Base-by-base conservation (phyloP, 2,797 vertebrate species). In the Chloroceryle inda region DNA sequence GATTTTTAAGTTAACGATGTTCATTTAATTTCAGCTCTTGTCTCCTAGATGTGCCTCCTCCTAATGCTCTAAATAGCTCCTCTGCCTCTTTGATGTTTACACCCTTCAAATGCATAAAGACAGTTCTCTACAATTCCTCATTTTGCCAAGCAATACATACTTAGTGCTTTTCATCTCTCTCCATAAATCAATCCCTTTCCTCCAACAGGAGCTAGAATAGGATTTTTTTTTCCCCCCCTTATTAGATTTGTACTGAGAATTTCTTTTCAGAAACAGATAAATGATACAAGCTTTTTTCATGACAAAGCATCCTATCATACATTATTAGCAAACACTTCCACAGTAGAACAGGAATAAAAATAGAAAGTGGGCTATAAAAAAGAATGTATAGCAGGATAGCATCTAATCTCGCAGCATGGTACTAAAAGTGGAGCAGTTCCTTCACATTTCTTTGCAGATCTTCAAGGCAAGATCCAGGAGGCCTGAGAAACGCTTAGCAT, bases 201-300 rank as follows among this genome's bases (percentile, higher is more conserved):
- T 94, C 73, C 92, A 94, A 92, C 95, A 92, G 89, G 91, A 95
- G 94, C 63, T 88, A 86, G 94, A 95, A 95, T 94, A 93, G 82
- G 82, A 75, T 73, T 94, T 94, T 92, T 92, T 93, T 63, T 4
- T 8, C 14, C 38, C 38, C 14, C 55, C 73, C 91, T 96, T 95
- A 97, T 97, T 97, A 96, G 96, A 94, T 95, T 96, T 97, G 92
- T 97, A 96, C 91, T 71, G 89, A 97, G 93, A 96, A 95, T 94
- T 91, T 96, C 92, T 96, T 94, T 94, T 94, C 83, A 94, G 89
- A 91, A 96, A 90, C 94, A 96, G 96, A 96, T 92, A 97, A 95
- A 96, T 86, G 96, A 95, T 92, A 94, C 92, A 84, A 84, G 78
- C 76, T 33, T 95, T 96, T 95, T 96, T 94, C 91, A 90, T 96